Evolutionary conservation across 2,888 invertebrate species (phyloP), one percentile per base, ranked within the genome.

Genomic region (Coelinius sp.): DNA sequence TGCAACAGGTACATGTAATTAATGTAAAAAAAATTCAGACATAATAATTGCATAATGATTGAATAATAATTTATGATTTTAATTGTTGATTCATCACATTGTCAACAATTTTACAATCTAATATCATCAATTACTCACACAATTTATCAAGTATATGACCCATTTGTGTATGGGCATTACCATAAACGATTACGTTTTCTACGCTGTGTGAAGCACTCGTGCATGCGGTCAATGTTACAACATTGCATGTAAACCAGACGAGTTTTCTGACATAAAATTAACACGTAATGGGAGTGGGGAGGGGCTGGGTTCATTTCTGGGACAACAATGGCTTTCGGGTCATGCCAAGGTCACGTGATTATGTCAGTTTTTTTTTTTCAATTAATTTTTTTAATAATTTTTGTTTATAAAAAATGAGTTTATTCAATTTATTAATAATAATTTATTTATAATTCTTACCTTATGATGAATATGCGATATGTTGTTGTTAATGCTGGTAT

Each of bases 381-480:
- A n/a, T 31, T 8, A 31, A 31, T 31, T 31, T 31, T 31, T 31
- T n/a, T n/a, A n/a, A n/a, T n/a, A n/a, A n/a, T n/a, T n/a, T n/a
- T n/a, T n/a, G n/a, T n/a, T n/a, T n/a, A n/a, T n/a, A n/a, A n/a
- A n/a, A n/a, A n/a, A n/a, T n/a, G n/a, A n/a, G n/a, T n/a, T n/a
- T n/a, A n/a, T n/a, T n/a, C n/a, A n/a, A n/a, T n/a, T n/a, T n/a
- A n/a, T n/a, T n/a, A n/a, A n/a, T n/a, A n/a, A n/a, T n/a, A n/a
- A n/a, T n/a, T n/a, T n/a, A n/a, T n/a, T n/a, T n/a, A n/a, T 41
- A 41, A 41, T 20, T 7, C 75, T 77, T 80, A 84, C 84, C 84
- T 84, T 84, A 83, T 80, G 84, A 83, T 81, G 81, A 84, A 81
- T 83, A 82, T 81, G 84, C 84, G 83, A 84, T 84, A 84, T 82